phyloP scores from a whole-genome alignment of 2,113 vertebrate species.

The Cyanistes caeruleus region DNA sequence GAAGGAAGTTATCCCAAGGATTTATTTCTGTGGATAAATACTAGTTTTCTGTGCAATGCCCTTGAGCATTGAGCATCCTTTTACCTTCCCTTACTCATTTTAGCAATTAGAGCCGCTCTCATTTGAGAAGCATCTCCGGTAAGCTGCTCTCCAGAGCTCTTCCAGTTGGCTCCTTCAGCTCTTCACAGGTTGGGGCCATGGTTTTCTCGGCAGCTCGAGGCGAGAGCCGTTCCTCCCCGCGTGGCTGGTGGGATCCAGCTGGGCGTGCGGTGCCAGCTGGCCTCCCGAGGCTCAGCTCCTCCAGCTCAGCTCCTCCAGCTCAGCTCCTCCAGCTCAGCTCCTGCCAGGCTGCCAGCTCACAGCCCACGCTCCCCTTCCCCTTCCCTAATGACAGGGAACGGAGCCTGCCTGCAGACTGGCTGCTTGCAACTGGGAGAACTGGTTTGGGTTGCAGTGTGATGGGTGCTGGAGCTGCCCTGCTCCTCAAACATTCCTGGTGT shows the following conservation, averaged over 20 bases:
- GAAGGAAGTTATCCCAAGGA: not conserved
- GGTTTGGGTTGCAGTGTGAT: not conserved
- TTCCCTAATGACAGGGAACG: not conserved
- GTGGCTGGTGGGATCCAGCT: not conserved
- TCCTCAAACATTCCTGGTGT: not conserved
- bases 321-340: not conserved
- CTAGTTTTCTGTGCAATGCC: not conserved
- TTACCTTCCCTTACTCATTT: not conserved
- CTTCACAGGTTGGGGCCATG: not conserved
- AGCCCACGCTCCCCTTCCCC: not conserved
- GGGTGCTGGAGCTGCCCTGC: not conserved
- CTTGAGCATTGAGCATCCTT: not conserved
- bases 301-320: not conserved
- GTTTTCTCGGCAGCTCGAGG: not conserved
- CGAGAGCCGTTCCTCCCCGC: not conserved
- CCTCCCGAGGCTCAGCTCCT: not conserved
- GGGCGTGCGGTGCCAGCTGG: not conserved
- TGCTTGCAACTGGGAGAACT: constrained; percentile 25
- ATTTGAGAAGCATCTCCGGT: not conserved
- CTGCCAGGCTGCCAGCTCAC: not conserved
- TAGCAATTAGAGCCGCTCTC: not conserved
- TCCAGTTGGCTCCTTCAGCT: not conserved
- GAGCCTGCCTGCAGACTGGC: not conserved
- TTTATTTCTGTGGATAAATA: not conserved
- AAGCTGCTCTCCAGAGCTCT: not conserved